These are phyloP conservation scores for Drosophila subpulchrella DNA, from an alignment of 1,140 invertebrate genomes.

Conservation along the genomic window DNA sequence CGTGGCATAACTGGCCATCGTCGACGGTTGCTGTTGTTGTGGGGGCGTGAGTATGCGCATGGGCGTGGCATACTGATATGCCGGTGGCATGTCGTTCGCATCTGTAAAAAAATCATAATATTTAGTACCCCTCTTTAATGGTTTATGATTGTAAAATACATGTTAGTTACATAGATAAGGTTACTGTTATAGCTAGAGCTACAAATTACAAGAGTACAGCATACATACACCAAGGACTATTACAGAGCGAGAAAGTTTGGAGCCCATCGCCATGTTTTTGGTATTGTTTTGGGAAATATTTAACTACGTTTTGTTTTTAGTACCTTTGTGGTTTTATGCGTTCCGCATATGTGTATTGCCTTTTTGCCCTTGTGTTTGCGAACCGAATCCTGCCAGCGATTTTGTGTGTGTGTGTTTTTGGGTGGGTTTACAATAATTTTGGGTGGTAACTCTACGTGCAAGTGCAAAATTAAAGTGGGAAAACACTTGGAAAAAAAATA, in stretches of 20 bases:
- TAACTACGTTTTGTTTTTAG: conserved; percentile 21
- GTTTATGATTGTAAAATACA: no score
- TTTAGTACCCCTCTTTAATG: no score
- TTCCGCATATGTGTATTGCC: conserved; percentile 35
- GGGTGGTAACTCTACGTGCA: background rate
- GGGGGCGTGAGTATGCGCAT: conserved; percentile 29
- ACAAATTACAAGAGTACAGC: background rate
- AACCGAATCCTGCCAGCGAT: conserved; percentile 1
- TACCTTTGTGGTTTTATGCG: conserved; percentile 54
- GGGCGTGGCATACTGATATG: conserved; percentile 72
- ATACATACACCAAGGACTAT: background rate
- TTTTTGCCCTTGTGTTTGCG: conserved; percentile 6
- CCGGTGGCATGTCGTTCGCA: conserved; percentile 61
- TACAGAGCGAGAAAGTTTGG: background rate
- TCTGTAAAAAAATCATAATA: conserved; percentile 5
- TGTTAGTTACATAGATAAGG: background rate
- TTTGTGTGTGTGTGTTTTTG: conserved; percentile 18
- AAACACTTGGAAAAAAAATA: background rate
- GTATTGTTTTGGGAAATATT: conserved; percentile 5
- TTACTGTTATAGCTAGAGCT: background rate
- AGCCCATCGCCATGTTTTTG: conserved; percentile 26
- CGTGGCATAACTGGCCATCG: conserved; percentile 48
- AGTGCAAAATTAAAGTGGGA: background rate
- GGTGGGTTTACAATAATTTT: background rate
- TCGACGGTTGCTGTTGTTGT: conserved; percentile 5